Conservation (phyloP, 2,113 vertebrate genomes). For the Neolamprologus tretocephalus region DNA sequence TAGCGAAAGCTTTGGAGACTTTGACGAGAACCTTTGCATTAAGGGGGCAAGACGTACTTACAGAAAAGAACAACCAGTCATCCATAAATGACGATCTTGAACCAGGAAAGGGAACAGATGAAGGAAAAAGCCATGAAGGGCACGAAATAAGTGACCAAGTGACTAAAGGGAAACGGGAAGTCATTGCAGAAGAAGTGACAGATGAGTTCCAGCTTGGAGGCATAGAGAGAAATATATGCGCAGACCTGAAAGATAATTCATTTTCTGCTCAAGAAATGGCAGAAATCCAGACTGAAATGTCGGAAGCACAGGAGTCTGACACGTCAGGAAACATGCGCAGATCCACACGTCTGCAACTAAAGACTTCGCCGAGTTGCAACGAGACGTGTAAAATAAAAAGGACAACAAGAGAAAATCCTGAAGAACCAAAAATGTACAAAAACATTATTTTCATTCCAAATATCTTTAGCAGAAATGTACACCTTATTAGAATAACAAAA, state of each 20-base stretch:
- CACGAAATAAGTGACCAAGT: background rate
- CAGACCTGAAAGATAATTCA: background rate
- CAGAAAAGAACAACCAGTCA: background rate
- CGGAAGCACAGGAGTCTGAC: background rate
- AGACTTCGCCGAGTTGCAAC: background rate
- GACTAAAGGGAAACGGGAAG: background rate
- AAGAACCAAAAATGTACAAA: constrained; percentile 14
- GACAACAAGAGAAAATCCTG: background rate
- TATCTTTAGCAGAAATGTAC: background rate
- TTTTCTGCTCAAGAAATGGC: background rate
- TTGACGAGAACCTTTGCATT: constrained; percentile 37
- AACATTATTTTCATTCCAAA: background rate
- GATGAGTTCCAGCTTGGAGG: background rate
- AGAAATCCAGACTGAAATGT: background rate
- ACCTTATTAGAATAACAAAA: background rate
- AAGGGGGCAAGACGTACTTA: background rate
- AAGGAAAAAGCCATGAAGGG: background rate
- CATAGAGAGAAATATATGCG: background rate
- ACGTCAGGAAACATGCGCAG: background rate
- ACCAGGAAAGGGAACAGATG: background rate
- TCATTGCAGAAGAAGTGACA: background rate
- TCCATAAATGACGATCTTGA: background rate
- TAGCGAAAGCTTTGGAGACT: constrained; percentile 50
- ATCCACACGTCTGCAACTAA: constrained; percentile 11
- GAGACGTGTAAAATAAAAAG: background rate